A percentile compares a stretch with the other conserved stretches of the same genome.
Evolutionary conservation across 2,888 invertebrate genomes (phyloP).

Genomic region (Smittia sp.): DNA sequence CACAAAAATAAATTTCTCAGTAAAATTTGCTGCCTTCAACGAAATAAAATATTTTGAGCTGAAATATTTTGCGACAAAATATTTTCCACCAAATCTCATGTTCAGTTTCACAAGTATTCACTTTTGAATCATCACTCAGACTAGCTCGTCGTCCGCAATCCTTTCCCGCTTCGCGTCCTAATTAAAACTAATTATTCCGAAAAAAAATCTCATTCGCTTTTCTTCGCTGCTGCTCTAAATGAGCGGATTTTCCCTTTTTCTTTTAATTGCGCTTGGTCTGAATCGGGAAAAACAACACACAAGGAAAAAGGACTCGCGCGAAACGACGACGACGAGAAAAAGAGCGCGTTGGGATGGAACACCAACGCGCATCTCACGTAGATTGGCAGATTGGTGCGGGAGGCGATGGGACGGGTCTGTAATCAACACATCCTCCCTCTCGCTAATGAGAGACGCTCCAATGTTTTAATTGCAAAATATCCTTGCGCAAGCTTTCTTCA

Average conservation of each 20-base stretch:
- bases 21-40: not conserved
- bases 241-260: conserved; percentile 24
- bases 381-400: not conserved
- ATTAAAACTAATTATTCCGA: conserved; percentile 40
- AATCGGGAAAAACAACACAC: conserved; percentile 22
- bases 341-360: conserved; percentile 31
- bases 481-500: not conserved
- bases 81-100: not conserved
- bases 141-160: conserved; percentile 27
- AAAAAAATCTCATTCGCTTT: conserved; percentile 11
- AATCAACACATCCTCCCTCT: conserved; percentile 10
- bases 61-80: not conserved
- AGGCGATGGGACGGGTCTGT: conserved; percentile 1
- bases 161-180: conserved; percentile 36
- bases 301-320: conserved; percentile 26
- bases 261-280: conserved; percentile 25
- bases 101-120: not conserved
- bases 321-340: conserved; percentile 31
- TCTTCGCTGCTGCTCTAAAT: conserved; percentile 34
- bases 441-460: conserved; percentile 3
- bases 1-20: not conserved
- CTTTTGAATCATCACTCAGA: not conserved
- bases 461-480: conserved; percentile 17
- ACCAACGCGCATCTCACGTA: conserved; percentile 32
- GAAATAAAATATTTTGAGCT: not conserved